Conservation (phyloP, 2,888 invertebrate genomes). For the Trichopoda pennipes region DNA sequence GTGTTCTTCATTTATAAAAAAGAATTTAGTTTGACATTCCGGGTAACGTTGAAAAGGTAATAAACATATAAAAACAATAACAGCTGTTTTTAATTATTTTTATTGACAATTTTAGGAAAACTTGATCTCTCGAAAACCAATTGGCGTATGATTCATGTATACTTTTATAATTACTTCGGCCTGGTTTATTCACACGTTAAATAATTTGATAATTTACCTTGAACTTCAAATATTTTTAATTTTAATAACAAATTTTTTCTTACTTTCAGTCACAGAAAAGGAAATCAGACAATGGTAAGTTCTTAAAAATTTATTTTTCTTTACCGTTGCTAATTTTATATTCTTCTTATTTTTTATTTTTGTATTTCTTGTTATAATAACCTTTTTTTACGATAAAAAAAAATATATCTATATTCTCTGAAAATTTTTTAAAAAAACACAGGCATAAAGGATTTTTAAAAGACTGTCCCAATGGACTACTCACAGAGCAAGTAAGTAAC, state of each 20-base stretch:
- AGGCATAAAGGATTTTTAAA: conserved; percentile 98
- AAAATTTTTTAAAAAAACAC: conserved; percentile 70
- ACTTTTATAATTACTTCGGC: neutral
- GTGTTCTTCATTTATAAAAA: too few species aligned
- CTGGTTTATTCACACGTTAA: neutral
- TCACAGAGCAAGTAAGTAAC: conserved; percentile 92
- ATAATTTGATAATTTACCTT: neutral
- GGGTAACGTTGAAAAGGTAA: too few species aligned
- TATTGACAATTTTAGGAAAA: neutral
- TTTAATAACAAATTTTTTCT: conserved; percentile 19
- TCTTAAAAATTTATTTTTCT: neutral
- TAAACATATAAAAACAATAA: too few species aligned
- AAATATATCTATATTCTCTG: conserved; percentile 28
- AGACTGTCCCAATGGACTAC: conserved; percentile 96
- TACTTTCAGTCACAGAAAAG: conserved; percentile 77
- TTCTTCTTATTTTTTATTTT: conserved; percentile 47
- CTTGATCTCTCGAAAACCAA: neutral
- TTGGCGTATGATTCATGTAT: neutral
- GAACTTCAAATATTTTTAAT: neutral
- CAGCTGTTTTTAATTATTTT: neutral
- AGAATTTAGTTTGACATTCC: too few species aligned
- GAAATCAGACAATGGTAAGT: conserved; percentile 79
- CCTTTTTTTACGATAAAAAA: conserved; percentile 35
- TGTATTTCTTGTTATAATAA: too few species aligned
- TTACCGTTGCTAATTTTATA: conserved; percentile 31